These are phyloP conservation scores for Rhyacophila evoluta DNA, from an alignment of 2,888 invertebrate species.

Conservation along the genomic window DNA sequence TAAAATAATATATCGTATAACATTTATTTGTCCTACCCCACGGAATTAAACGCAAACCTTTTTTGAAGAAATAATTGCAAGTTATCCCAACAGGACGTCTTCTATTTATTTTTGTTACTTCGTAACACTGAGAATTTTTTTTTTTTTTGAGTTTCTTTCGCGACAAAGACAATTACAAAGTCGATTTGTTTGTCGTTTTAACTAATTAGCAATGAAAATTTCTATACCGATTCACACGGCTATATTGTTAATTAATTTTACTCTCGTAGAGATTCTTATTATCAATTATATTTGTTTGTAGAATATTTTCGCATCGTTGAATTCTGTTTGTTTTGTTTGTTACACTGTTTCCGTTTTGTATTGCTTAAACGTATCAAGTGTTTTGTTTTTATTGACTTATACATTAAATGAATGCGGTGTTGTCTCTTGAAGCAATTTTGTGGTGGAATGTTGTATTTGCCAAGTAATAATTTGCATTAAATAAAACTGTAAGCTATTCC, in stretches of 20 bases:
- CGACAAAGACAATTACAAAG: slow-evolving; percentile 2
- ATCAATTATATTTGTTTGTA: slow-evolving; percentile 1
- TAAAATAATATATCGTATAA: no score
- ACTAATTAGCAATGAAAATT: slow-evolving; percentile 3
- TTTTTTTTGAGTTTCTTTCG: background rate
- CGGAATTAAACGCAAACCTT: no score
- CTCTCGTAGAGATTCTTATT: background rate
- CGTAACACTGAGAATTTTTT: background rate
- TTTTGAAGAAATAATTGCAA: no score
- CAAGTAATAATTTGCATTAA: no score
- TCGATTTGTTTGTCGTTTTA: slow-evolving; percentile 4
- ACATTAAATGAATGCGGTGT: background rate
- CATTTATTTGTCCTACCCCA: no score
- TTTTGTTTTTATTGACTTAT: background rate
- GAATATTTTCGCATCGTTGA: background rate
- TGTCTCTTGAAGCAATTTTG: background rate
- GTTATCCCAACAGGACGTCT: background rate
- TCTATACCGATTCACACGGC: background rate
- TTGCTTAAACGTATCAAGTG: background rate
- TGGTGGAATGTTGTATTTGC: background rate
- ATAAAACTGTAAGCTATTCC: no score
- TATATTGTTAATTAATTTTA: background rate
- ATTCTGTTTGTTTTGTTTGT: background rate
- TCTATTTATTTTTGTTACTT: background rate
- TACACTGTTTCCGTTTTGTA: background rate